These are phyloP conservation scores for Tachina fera DNA, from an alignment of 2,888 invertebrate species.

Conservation along the genomic window DNA sequence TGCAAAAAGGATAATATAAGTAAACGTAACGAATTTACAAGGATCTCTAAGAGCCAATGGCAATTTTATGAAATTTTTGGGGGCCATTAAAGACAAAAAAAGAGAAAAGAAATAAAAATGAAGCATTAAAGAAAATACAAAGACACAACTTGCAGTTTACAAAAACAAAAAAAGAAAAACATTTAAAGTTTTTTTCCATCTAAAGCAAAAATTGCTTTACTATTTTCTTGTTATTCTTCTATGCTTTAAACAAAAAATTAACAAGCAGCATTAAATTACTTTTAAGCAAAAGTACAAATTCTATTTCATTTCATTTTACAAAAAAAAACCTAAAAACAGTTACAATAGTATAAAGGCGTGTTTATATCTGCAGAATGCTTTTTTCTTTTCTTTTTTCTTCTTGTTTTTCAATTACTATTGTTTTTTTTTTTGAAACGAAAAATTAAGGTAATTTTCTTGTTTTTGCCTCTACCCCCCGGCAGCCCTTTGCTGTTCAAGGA, in stretches of 20 bases:
- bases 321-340: neutral
- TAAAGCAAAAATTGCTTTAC: slow-evolving; percentile 44
- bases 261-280: slow-evolving; percentile 34
- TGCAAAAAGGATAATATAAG: slow-evolving; percentile 46
- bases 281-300: slow-evolving; percentile 43
- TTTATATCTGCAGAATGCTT: slow-evolving; percentile 63
- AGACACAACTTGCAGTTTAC: slow-evolving; percentile 33
- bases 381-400: slow-evolving; percentile 40
- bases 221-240: neutral
- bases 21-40: slow-evolving; percentile 11
- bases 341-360: slow-evolving; percentile 64
- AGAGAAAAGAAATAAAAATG: neutral
- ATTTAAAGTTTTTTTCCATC: slow-evolving; percentile 29
- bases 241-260: slow-evolving; percentile 47
- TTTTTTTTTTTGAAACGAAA: slow-evolving; percentile 5
- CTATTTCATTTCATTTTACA: slow-evolving; percentile 1
- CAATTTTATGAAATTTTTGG: slow-evolving; percentile 22
- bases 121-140: slow-evolving; percentile 24
- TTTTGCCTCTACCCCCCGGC: neutral
- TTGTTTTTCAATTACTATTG: slow-evolving; percentile 16
- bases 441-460: slow-evolving; percentile 45
- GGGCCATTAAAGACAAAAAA: slow-evolving; percentile 23
- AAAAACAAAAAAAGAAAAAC: slow-evolving; percentile 43
- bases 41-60: slow-evolving; percentile 22
- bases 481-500: slow-evolving; percentile 29